These are phyloP conservation scores for Sepiola atlantica DNA, from an alignment of 2,888 invertebrate species.

Conservation along the genomic window DNA sequence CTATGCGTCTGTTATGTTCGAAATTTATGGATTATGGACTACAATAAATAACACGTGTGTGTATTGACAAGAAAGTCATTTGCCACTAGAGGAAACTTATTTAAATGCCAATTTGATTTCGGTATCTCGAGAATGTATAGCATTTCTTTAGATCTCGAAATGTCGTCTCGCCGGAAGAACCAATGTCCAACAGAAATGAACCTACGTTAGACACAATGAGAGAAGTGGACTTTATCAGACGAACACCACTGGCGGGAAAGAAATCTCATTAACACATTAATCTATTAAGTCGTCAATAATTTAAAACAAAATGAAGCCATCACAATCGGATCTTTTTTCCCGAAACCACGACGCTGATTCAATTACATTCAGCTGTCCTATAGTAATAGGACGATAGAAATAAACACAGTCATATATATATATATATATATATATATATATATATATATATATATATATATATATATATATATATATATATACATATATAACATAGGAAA, in stretches of 20 bases:
- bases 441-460: no score
- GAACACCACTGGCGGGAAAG: neutral
- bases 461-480: no score
- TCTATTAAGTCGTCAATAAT: neutral
- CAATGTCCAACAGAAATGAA: neutral
- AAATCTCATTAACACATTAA: neutral
- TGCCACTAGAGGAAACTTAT: no score
- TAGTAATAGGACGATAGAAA: neutral
- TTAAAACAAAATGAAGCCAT: neutral
- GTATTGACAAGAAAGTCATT: no score
- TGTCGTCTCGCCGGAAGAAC: neutral
- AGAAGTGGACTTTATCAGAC: neutral
- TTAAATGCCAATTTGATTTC: neutral
- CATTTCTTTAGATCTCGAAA: neutral
- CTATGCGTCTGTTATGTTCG: no score
- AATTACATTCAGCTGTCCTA: neutral
- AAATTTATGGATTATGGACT: no score
- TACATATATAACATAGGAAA: no score
- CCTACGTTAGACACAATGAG: neutral
- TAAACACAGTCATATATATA: no score
- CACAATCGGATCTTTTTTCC: neutral
- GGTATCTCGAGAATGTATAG: neutral
- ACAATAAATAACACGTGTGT: no score
- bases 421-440: no score
- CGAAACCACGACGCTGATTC: neutral